Conservation (phyloP, 2,113 vertebrate species). For the Phalacrocorax aristotelis region DNA sequence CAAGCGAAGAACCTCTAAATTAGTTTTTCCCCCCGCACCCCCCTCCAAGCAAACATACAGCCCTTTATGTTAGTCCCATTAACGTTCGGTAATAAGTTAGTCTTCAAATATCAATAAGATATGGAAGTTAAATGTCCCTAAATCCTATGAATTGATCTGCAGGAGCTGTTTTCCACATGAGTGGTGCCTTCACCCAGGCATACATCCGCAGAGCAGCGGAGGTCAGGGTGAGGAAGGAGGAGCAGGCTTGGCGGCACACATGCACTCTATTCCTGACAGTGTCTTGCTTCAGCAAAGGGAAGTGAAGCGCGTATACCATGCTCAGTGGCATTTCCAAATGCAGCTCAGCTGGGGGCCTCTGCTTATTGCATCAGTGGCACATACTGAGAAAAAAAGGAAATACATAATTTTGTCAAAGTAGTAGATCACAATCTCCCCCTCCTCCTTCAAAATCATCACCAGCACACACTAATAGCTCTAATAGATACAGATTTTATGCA, state of each 20-base stretch:
- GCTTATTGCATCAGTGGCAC: slow-evolving; percentile 84
- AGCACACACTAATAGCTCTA: slow-evolving; percentile 82
- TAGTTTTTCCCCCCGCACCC: not conserved
- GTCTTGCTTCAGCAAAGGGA: slow-evolving; percentile 78
- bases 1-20: slow-evolving; percentile 57
- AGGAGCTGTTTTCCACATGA: slow-evolving; percentile 81
- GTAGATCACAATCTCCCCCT: slow-evolving; percentile 75
- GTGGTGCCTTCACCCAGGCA: slow-evolving; percentile 65
- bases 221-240: slow-evolving; percentile 77
- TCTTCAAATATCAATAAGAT: slow-evolving; percentile 69
- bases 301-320: slow-evolving; percentile 88
- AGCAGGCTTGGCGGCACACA: slow-evolving; percentile 68
- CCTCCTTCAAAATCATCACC: slow-evolving; percentile 74
- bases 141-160: slow-evolving; percentile 78
- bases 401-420: slow-evolving; percentile 85
- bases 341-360: slow-evolving; percentile 86
- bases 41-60: not conserved
- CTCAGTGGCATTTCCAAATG: slow-evolving; percentile 96
- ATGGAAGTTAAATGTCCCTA: slow-evolving; percentile 79
- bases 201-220: slow-evolving; percentile 74
- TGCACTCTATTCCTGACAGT: slow-evolving; percentile 79
- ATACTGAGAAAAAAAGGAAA: slow-evolving; percentile 73
- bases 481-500: slow-evolving; percentile 85
- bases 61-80: slow-evolving; percentile 59
- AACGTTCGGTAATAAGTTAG: slow-evolving; percentile 63